Conservation (phyloP, 2,113 vertebrate species). For the Morone saxatilis region DNA sequence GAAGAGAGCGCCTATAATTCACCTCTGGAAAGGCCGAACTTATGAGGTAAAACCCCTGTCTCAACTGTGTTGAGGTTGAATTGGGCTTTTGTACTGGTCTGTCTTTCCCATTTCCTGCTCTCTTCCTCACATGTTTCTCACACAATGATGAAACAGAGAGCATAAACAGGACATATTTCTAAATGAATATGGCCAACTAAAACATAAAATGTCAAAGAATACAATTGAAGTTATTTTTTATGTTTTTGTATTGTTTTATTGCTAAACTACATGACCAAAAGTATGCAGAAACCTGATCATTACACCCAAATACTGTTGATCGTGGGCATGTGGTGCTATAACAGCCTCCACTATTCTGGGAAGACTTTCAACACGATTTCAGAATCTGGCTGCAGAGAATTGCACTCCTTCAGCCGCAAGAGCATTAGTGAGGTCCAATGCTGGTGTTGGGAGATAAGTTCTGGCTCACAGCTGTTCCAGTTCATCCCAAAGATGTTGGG, state of each 20-base stretch:
- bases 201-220: not conserved
- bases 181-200: no score
- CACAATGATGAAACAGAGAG: not conserved
- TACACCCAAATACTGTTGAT: no score
- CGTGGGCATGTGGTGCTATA: no score
- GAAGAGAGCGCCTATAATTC: conserved; percentile 66
- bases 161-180: no score
- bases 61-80: not conserved
- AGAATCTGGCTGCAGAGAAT: not conserved
- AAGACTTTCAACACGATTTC: not conserved
- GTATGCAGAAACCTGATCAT: no score
- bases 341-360: no score
- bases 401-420: no score
- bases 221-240: not conserved
- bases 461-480: no score
- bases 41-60: conserved; percentile 60
- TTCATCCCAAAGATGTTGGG: no score
- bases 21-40: conserved; percentile 70
- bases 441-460: no score
- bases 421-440: no score
- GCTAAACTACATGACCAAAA: not conserved
- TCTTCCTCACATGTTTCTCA: not conserved
- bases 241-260: not conserved
- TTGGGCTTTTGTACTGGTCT: not conserved
- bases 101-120: not conserved